phyloP scores from a whole-genome alignment of 1,140 invertebrate species.

The Drosophila azteca region DNA sequence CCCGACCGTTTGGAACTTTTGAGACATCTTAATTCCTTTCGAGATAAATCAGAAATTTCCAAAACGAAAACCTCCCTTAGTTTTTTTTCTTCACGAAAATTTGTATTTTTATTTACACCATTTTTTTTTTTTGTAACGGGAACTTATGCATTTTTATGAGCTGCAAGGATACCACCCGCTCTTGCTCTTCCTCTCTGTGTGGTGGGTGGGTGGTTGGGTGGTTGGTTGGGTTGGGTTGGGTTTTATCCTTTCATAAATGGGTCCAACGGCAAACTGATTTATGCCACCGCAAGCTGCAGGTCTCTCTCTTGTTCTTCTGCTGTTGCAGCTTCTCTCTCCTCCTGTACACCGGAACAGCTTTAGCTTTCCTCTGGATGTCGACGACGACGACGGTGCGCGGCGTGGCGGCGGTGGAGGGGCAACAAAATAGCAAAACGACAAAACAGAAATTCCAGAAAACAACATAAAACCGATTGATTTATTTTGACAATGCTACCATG shows the following conservation, averaged over 20 bases:
- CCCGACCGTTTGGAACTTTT: constrained; percentile 56
- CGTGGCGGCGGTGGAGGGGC: constrained; percentile 21
- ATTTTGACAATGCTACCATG: constrained; percentile 80
- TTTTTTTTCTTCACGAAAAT: constrained; percentile 40
- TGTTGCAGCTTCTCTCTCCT: constrained; percentile 29
- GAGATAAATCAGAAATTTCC: constrained; percentile 72
- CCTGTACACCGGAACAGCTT: constrained; percentile 50
- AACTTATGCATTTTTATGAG: constrained; percentile 76
- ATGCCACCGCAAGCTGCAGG: constrained; percentile 75
- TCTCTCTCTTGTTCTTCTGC: constrained; percentile 31
- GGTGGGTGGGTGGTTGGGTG: constrained; percentile 31
- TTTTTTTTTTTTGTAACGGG: constrained; percentile 13
- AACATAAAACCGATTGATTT: constrained; percentile 83
- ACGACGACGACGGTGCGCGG: neutral
- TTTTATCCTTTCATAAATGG: constrained; percentile 79
- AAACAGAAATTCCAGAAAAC: constrained; percentile 79
- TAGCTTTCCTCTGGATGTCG: constrained; percentile 40
- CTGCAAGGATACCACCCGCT: neutral
- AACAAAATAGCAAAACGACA: constrained; percentile 76
- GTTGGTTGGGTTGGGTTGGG: constrained; percentile 47
- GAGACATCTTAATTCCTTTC: constrained; percentile 79
- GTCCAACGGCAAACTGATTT: constrained; percentile 75
- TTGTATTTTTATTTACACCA: constrained; percentile 71
- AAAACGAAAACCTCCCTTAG: constrained; percentile 12
- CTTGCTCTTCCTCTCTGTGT: neutral